Conservation (phyloP, 92 coral and sea anemone genomes). For the Epizoanthus fatuus region DNA sequence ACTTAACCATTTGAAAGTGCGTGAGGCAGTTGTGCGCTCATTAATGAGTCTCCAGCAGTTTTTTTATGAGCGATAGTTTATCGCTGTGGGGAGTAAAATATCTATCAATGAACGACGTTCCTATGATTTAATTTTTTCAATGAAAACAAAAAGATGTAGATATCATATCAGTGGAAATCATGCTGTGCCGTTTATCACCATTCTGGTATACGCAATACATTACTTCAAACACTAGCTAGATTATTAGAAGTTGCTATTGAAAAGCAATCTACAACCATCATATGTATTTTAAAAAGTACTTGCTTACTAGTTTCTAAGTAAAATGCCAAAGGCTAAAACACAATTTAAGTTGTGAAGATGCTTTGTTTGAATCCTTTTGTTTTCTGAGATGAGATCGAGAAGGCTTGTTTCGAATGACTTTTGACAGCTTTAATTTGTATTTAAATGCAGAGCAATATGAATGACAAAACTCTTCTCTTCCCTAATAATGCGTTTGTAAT, state of each 20-base stretch:
- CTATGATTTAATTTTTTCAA: not conserved
- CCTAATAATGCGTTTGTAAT: not conserved
- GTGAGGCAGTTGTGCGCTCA: not conserved
- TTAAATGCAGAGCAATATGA: not conserved
- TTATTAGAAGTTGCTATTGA: not conserved
- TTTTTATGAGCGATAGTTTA: not conserved
- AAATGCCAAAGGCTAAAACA: not conserved
- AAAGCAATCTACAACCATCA: not conserved
- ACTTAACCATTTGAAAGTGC: not conserved
- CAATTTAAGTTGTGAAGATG: not conserved
- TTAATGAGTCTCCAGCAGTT: not conserved
- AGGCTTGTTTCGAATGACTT: not conserved
- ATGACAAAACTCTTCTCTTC: not conserved
- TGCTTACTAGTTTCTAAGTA: not conserved
- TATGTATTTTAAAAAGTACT: not conserved
- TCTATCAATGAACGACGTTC: not conserved
- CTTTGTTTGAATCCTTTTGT: not conserved
- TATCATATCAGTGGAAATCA: not conserved
- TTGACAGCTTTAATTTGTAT: not conserved
- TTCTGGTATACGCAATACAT: not conserved
- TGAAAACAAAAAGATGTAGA: not conserved
- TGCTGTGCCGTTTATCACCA: not conserved
- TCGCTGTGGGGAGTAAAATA: slow-evolving; percentile 11
- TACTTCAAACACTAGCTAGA: not conserved
- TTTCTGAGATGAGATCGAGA: not conserved